These are phyloP conservation scores for Pionites leucogaster DNA, from an alignment of 2,113 vertebrate genomes.

Conservation along the genomic window DNA sequence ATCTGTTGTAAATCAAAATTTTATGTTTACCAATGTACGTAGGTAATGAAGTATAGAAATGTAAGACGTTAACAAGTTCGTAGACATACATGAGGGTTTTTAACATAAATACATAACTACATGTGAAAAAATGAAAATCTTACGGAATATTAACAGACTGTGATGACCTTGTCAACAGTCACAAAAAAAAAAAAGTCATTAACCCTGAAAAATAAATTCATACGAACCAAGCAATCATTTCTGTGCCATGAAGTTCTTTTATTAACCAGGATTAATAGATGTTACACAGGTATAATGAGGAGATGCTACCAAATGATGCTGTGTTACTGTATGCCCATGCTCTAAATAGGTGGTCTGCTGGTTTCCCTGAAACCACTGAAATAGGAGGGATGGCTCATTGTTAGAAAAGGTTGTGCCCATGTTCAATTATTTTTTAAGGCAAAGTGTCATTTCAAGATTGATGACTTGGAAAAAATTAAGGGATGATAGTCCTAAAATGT, in stretches of 20 bases:
- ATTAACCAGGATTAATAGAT: background rate
- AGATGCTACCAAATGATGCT: background rate
- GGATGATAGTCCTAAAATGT: background rate
- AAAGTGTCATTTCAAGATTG: background rate
- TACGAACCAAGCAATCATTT: background rate
- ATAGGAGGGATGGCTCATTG: background rate
- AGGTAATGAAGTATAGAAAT: background rate
- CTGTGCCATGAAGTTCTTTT: background rate
- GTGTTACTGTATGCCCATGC: background rate
- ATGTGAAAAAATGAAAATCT: background rate
- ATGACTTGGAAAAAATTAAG: background rate
- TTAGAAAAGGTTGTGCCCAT: background rate
- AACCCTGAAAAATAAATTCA: background rate
- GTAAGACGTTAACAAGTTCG: background rate
- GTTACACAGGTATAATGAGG: background rate
- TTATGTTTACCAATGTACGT: background rate
- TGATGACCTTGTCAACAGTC: background rate
- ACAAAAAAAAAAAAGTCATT: background rate
- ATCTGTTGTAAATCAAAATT: background rate
- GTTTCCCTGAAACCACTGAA: background rate
- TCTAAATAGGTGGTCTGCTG: background rate
- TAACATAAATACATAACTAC: background rate
- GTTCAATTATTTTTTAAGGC: background rate
- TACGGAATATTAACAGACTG: background rate
- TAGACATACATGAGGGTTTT: background rate